These are phyloP conservation scores for Scaptomyza montana DNA, from an alignment of 1,140 invertebrate species.

Conservation along the genomic window DNA sequence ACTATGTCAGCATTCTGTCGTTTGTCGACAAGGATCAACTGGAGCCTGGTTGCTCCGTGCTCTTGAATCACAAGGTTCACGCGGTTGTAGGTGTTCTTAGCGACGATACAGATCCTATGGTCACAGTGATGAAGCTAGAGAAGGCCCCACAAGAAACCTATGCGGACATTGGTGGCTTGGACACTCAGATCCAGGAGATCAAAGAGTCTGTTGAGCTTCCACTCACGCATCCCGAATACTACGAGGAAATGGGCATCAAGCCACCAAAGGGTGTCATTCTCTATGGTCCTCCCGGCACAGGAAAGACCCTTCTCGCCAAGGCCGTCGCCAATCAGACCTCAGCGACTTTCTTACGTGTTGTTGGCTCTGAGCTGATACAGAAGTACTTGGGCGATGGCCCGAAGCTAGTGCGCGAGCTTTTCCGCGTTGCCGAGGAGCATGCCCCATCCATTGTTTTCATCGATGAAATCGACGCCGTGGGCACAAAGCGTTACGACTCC, in stretches of 20 bases:
- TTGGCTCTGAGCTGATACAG: slow-evolving; percentile 99
- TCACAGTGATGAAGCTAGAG: slow-evolving; percentile 99
- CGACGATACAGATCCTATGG: slow-evolving; percentile 99
- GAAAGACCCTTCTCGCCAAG: slow-evolving; percentile 99
- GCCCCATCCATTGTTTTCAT: slow-evolving; percentile 99
- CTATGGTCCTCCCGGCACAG: slow-evolving; percentile 99
- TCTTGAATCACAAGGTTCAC: slow-evolving; percentile 99
- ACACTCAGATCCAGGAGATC: slow-evolving; percentile 99
- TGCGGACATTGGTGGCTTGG: slow-evolving; percentile 99
- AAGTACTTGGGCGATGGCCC: slow-evolving; percentile 98
- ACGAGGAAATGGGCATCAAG: slow-evolving; percentile 99
- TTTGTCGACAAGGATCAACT: slow-evolving; percentile 99
- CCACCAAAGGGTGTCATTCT: slow-evolving; percentile 99
- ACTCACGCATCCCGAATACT: slow-evolving; percentile 99
- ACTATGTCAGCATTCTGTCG: slow-evolving; percentile 99
- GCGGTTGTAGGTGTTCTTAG: slow-evolving; percentile 99
- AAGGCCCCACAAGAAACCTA: slow-evolving; percentile 99
- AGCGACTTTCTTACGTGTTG: slow-evolving; percentile 98
- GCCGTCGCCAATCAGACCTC: slow-evolving; percentile 99
- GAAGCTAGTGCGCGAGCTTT: slow-evolving; percentile 98
- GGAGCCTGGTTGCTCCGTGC: slow-evolving; percentile 99
- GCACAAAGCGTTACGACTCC: slow-evolving; percentile 99
- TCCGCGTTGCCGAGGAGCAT: slow-evolving; percentile 99
- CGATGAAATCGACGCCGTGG: slow-evolving; percentile 99
- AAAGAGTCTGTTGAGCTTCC: slow-evolving; percentile 99